Conservation (phyloP, 2,113 vertebrate species). For the Scolopax mira region DNA sequence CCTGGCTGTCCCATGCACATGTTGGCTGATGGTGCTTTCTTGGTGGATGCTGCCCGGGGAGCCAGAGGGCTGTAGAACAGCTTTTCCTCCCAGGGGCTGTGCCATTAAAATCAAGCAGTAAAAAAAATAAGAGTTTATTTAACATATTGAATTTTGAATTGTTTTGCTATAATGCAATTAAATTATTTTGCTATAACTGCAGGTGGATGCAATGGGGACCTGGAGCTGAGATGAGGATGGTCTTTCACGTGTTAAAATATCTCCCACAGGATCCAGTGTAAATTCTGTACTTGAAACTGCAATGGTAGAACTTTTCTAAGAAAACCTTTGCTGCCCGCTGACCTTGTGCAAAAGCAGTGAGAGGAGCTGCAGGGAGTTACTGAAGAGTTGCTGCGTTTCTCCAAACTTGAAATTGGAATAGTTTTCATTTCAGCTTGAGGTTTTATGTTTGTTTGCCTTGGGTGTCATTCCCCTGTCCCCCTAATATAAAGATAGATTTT, state of each 20-base stretch:
- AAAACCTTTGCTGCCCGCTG: neutral
- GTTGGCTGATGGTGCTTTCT: neutral
- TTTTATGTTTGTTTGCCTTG: neutral
- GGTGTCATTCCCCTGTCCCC: fast-evolving
- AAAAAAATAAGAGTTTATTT: neutral
- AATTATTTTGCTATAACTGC: neutral
- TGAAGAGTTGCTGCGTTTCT: neutral
- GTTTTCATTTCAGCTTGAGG: neutral
- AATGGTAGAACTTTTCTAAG: neutral
- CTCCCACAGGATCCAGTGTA: neutral
- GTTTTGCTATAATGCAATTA: no score
- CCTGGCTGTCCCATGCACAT: neutral
- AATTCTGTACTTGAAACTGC: neutral
- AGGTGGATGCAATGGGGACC: neutral
- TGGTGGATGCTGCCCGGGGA: neutral
- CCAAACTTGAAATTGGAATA: neutral
- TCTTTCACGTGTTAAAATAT: neutral
- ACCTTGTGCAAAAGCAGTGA: neutral
- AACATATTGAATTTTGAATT: neutral
- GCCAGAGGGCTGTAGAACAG: neutral
- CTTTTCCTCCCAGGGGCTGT: neutral
- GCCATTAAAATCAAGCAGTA: neutral
- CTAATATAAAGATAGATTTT: neutral
- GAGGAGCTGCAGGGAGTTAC: neutral
- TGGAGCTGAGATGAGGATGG: neutral